Evolutionary conservation across 1,140 invertebrate genomes (phyloP).

Genomic region (Parasteatoda tepidariorum): DNA sequence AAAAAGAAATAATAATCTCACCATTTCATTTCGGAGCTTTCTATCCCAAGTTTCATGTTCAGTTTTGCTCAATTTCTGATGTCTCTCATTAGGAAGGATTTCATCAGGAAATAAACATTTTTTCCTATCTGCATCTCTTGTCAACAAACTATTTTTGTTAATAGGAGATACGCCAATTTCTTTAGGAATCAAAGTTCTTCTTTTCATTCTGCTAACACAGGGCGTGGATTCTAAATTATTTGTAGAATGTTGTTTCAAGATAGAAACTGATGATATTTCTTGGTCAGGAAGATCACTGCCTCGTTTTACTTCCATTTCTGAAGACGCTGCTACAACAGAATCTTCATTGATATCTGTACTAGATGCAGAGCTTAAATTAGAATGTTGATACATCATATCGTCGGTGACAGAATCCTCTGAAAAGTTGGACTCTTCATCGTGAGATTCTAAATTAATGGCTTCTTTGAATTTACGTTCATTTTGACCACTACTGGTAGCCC

Average conservation of each 20-base stretch:
- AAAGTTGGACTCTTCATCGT: too few relatives aligned
- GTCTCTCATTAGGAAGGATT: neutral
- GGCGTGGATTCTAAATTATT: constrained; percentile 30
- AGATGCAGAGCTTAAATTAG: too few relatives aligned
- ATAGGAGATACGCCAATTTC: constrained; percentile 29
- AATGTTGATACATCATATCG: too few relatives aligned
- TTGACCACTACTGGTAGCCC: too few relatives aligned
- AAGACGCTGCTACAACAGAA: too few relatives aligned
- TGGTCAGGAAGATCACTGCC: too few relatives aligned
- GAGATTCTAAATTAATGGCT: too few relatives aligned
- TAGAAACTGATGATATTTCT: too few relatives aligned
- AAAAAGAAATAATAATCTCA: neutral
- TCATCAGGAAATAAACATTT: neutral
- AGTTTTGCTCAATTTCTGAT: neutral
- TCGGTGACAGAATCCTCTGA: too few relatives aligned
- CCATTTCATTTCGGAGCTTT: neutral
- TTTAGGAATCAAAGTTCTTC: neutral
- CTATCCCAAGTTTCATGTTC: neutral
- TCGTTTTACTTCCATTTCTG: neutral
- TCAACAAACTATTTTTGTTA: constrained; percentile 22
- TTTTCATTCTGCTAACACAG: neutral
- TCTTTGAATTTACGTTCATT: too few relatives aligned
- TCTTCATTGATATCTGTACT: too few relatives aligned
- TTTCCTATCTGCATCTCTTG: neutral
- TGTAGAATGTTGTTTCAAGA: neutral